These are phyloP conservation scores for Hycleus phaleratus DNA, from an alignment of 1,140 invertebrate species.

Conservation along the genomic window DNA sequence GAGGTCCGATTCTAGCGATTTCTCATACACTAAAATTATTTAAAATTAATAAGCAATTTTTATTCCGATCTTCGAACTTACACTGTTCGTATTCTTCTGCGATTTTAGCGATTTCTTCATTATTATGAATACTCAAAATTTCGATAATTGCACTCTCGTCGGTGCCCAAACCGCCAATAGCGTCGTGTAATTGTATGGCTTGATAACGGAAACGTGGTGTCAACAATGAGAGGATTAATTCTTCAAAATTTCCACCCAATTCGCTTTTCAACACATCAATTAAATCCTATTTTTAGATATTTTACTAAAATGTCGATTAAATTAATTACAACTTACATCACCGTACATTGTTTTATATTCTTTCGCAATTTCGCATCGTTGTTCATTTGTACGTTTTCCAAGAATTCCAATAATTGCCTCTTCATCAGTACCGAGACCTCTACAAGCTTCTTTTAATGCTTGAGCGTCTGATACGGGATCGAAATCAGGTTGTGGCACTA, in stretches of 20 bases:
- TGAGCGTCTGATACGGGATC: constrained; percentile 54
- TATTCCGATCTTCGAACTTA: constrained; percentile 55
- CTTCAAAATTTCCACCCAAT: constrained; percentile 83
- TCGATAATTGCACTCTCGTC: constrained; percentile 82
- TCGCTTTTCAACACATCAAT: constrained; percentile 86
- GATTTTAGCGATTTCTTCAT: not conserved
- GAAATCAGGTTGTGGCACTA: not conserved
- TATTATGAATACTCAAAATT: constrained; percentile 66
- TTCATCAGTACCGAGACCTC: constrained; percentile 74
- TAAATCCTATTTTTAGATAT: constrained; percentile 57
- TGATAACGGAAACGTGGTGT: constrained; percentile 79
- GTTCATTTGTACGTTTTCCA: constrained; percentile 50
- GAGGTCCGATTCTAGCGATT: constrained; percentile 69
- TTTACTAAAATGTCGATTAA: not conserved
- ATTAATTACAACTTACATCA: constrained; percentile 50
- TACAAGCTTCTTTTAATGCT: constrained; percentile 74
- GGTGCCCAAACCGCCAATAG: constrained; percentile 75
- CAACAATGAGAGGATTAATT: constrained; percentile 79
- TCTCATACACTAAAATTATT: constrained; percentile 56
- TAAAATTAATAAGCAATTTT: not conserved
- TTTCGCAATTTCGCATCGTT: constrained; percentile 63
- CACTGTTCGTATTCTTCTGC: constrained; percentile 40
- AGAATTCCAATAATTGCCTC: constrained; percentile 66
- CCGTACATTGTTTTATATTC: constrained; percentile 77
- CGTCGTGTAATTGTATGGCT: constrained; percentile 79